Conservation (phyloP, 2,888 invertebrate genomes). For the Altica lythri region DNA sequence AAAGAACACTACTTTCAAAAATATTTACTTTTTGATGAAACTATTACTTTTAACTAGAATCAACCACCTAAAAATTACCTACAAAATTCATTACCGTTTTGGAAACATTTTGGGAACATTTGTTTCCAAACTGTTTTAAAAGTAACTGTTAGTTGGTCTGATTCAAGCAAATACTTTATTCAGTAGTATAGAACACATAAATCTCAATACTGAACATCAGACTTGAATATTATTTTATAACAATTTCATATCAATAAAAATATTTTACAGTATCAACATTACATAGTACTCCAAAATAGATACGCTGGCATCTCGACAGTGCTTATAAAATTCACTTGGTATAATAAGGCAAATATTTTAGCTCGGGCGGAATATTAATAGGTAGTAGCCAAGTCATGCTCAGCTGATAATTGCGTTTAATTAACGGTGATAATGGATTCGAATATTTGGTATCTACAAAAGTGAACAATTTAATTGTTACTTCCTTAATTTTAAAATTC, state of each 20-base stretch:
- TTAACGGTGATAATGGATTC: too few relatives aligned
- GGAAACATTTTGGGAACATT: slow-evolving; percentile 46
- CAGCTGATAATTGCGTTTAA: neutral
- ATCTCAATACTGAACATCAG: slow-evolving; percentile 2
- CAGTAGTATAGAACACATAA: slow-evolving; percentile 12
- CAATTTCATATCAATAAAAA: slow-evolving; percentile 1
- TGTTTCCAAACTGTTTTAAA: slow-evolving; percentile 36
- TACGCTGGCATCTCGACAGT: slow-evolving; percentile 16
- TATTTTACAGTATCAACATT: slow-evolving; percentile 3
- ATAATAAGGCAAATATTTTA: slow-evolving; percentile 21
- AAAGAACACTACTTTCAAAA: slow-evolving; percentile 36
- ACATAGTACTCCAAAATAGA: slow-evolving; percentile 5
- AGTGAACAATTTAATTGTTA: too few relatives aligned
- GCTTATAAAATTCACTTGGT: slow-evolving; percentile 11
- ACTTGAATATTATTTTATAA: too few relatives aligned
- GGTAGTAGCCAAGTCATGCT: too few relatives aligned
- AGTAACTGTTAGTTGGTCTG: slow-evolving; percentile 2
- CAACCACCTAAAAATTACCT: slow-evolving; percentile 29
- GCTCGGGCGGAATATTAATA: slow-evolving; percentile 22
- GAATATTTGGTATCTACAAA: too few relatives aligned
- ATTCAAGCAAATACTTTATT: slow-evolving; percentile 22
- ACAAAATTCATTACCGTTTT: slow-evolving; percentile 23
- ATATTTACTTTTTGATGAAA: slow-evolving; percentile 41
- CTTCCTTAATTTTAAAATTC: too few relatives aligned
- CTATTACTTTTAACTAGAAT: slow-evolving; percentile 37